Evolutionary conservation across 1,140 invertebrate genomes (phyloP), one percentile per base, ranked within the genome.

Genomic region (Bombus pascuorum): DNA sequence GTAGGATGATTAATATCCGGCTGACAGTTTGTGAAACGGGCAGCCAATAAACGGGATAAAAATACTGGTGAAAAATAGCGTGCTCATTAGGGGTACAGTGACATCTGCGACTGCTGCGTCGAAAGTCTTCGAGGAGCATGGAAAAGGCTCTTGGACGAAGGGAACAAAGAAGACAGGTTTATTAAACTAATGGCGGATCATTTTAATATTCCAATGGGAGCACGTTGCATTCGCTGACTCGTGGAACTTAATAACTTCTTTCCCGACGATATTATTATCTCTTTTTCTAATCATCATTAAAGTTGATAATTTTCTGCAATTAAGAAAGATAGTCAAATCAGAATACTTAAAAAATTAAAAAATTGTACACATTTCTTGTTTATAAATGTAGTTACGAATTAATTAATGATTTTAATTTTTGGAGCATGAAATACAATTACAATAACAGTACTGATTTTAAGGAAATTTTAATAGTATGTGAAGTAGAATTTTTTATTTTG

Each of bases 41-140:
- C 93, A 93, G 94, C 95, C 94, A 95, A 95, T 95, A 95, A 95
- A 95, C 95, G 95, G 95, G 94, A 95, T 95, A 95, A 95, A 95
- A 95, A 94, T 95, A 93, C 94, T 94, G 94, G 94, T 95, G 95
- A 95, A 95, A 95, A 95, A 95, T 95, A 95, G 94, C 94, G 94
- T 91, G 94, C 94, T 95, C 95, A 95, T 95, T 95, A 95, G 93
- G 94, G 94, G 92, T 93, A 93, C 93, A 94, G 94, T 95, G 94
- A 95, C 95, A 95, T 94, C 94, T 95, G 95, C 91, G 94, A 94
- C 94, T 94, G 90, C 88, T 84, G 90, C 79, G 75, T 84, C 89
- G 84, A 85, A 78, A 79, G 71, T 81, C 86, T 76, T 80, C 76
- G 78, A 83, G 57, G 57, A 77, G 79, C 79, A 12, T 66, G 81